Evolutionary conservation across 2,888 invertebrate species (phyloP), one percentile per base, ranked within the genome.

Genomic region (Caenorhabditis sp.): DNA sequence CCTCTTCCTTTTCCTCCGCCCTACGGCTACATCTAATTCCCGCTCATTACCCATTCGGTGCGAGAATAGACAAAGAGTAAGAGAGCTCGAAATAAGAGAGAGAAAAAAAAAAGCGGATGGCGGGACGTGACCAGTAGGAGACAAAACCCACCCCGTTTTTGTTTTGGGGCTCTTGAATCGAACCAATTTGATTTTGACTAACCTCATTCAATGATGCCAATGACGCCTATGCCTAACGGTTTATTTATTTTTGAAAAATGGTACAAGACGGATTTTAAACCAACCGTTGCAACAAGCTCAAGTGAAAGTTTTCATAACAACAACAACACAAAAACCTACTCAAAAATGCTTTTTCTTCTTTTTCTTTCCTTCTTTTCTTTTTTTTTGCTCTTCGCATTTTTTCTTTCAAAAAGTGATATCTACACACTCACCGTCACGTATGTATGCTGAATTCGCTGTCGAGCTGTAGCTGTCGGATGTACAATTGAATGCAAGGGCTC

Each of bases 31-130:
- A 76, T 69, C 69, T 77, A 77, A 77, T 77, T 69, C 77, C 62
- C 50, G 69, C 69, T 77, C 77, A 77, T 77, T 77, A 77, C 77
- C 69, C 56, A 77, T 77, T 77, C 77, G 60, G 69, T 69, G 68
- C 61, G 56, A 68, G 68, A 77, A 69, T 74, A 50, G 56, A 58
- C 65, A 18, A 60, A 37, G 24, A n/a, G 28, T 47, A 55, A 47
- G 64, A 64, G 51, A 60, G 47, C 47, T 47, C 6, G 35, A 56
- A 56, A 47, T 40, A 40, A 13, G 61, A 18, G 56, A 20, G n/a
- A n/a, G n/a, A n/a, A n/a, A n/a, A n/a, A n/a, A n/a, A n/a, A n/a
- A n/a, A n/a, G n/a, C n/a, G 67, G 55, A 76, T 67, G n/a, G 11
- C 4, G 26, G 22, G 71, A 65, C 58, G 72, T 56, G 64, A 20